Evolutionary conservation across 2,113 vertebrate species (phyloP).

Genomic region (Steatornis caripensis): DNA sequence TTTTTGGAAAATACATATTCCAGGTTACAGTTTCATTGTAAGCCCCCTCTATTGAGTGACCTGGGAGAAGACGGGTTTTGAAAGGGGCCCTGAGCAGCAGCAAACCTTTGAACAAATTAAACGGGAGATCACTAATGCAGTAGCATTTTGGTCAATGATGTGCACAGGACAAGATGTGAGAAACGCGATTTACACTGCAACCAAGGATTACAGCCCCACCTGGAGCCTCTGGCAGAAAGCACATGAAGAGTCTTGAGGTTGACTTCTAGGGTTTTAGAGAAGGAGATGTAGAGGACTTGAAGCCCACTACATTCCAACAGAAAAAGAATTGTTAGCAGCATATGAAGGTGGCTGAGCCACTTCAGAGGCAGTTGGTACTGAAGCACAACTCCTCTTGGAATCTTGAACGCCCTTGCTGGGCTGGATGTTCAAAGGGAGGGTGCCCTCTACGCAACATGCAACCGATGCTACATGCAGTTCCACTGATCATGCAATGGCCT

Average conservation of each 20-base stretch:
- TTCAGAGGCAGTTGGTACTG: background rate
- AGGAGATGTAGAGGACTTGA: background rate
- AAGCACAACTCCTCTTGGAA: background rate
- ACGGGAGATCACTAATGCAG: accelerated
- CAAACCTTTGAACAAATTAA: background rate
- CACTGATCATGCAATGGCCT: background rate
- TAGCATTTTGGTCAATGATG: background rate
- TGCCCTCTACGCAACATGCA: background rate
- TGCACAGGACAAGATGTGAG: background rate
- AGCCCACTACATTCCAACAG: background rate
- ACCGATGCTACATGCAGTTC: background rate
- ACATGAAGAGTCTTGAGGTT: background rate
- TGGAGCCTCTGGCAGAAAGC: background rate
- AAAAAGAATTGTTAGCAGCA: background rate
- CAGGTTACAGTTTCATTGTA: background rate
- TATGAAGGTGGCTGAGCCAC: background rate
- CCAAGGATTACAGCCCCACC: no score
- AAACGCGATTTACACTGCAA: background rate
- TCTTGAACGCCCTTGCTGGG: background rate
- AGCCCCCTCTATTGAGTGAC: background rate
- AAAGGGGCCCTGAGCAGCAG: background rate
- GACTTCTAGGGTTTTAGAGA: background rate
- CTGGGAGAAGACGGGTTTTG: background rate
- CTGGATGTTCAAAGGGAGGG: background rate
- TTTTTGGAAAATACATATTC: background rate